A percentile compares a stretch with the other conserved stretches of the same genome.
Evolutionary conservation across 2,888 invertebrate species (phyloP).

Genomic region (Phaonia tiefii): DNA sequence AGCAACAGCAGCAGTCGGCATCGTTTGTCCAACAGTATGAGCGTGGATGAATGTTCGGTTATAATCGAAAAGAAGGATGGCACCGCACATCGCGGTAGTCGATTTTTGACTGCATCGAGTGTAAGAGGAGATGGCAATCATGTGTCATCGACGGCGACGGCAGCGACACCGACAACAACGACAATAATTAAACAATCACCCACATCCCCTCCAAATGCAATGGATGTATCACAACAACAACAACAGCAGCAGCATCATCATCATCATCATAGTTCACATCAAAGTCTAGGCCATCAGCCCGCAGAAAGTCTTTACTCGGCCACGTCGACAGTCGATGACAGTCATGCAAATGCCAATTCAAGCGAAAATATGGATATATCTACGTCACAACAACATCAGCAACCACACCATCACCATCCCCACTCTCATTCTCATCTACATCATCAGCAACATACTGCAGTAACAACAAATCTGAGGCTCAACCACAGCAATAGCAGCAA

Average conservation of each 20-base stretch:
- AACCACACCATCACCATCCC: slow-evolving; percentile 54
- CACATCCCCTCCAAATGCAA: slow-evolving; percentile 68
- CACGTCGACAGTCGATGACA: slow-evolving; percentile 50
- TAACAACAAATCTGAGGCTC: slow-evolving; percentile 54
- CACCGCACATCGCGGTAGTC: slow-evolving; percentile 48
- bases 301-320: slow-evolving; percentile 62
- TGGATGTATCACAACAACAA: slow-evolving; percentile 50
- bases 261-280: slow-evolving; percentile 28
- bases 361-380: slow-evolving; percentile 58
- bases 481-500: slow-evolving; percentile 55
- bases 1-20: slow-evolving; percentile 23
- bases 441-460: slow-evolving; percentile 59
- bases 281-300: slow-evolving; percentile 52
- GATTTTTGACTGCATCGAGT: slow-evolving; percentile 48
- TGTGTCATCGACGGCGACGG: slow-evolving; percentile 61
- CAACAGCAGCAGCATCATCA: slow-evolving; percentile 43
- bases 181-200: slow-evolving; percentile 72
- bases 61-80: slow-evolving; percentile 61
- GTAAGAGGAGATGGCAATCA: slow-evolving; percentile 39
- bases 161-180: slow-evolving; percentile 64
- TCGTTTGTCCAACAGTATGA: slow-evolving; percentile 36
- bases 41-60: slow-evolving; percentile 47
- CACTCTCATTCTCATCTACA: slow-evolving; percentile 61
- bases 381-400: slow-evolving; percentile 60
- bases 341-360: slow-evolving; percentile 47